Base-by-base conservation (phyloP, 2,797 vertebrate genomes). In the Eutrigla gurnardus region DNA sequence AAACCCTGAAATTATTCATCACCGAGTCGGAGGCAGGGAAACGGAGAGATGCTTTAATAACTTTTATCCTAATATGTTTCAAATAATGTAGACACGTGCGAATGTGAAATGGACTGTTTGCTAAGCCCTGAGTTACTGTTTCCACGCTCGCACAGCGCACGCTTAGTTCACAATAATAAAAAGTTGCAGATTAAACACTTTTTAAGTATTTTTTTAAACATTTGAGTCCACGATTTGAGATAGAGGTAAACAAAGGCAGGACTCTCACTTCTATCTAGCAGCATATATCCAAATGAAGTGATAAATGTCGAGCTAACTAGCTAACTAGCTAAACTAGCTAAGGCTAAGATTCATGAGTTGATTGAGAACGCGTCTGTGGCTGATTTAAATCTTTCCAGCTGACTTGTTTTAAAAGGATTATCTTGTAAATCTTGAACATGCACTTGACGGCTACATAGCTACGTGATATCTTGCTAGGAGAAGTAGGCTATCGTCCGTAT, bases 1-100 rank as follows among this genome's bases (percentile, higher is more conserved):
- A 54, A 68, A 68, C 37, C 14, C 42, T 4, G 15, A 57, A 35
- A 54, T 39, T 65, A 65, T 59, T 62, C 15, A 52, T 47, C 35
- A 39, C 50, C 49, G 53, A 60, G 75, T 66, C 37, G 2, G 42
- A 40, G 45, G 39, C 15, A n/a, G 35, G 54, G 10, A 58, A 54
- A n/a, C n/a, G n/a, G n/a, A n/a, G 12, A 43, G 17, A 47, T 5
- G 46, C 43, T 53, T 54, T 54, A n/a, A 17, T 57, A 47, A 7
- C 15, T 47, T 17, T 47, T 17, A 7, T 47, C 4, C 6, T 47
- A 15, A 47, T 10, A 33, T 18, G 37, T 45, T 59, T 37, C 15
- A 37, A 70, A 62, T 47, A 25, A 35, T 25, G 4, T 35, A 25
- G 4, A 35, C 37, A 50, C 12, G 12, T 33, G 11, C 7, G 4